Evolutionary conservation across 2,888 invertebrate species (phyloP), one percentile per base, ranked within the genome.

Genomic region (Helleia helle): DNA sequence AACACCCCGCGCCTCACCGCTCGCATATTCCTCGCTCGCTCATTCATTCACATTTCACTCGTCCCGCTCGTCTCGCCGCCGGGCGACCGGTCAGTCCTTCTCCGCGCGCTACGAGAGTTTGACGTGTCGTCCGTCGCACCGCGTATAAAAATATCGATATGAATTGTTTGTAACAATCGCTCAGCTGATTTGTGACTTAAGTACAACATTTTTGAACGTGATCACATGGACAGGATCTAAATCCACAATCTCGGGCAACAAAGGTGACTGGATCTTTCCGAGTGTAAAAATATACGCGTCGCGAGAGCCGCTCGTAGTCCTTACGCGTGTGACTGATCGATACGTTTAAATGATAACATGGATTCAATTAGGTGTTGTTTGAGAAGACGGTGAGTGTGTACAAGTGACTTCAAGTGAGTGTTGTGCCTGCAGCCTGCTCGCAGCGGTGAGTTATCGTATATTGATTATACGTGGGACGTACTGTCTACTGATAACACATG

Each of bases 301-400:
- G 71, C 59, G 68, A 74, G 75, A 66, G 68, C 67, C 71, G 65
- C 62, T n/a, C n/a, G n/a, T n/a, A n/a, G n/a, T n/a, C n/a, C 62
- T 57, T 62, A 71, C 68, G 71, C 74, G 74, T 80, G 80, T 75
- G 74, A 76, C 77, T 79, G 80, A 83, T 84, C 83, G 80, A 84
- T 84, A 83, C 57, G 76, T 83, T 72, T 79, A 77, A 83, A 83
- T 81, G 77, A 79, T 83, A 83, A 79, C 77, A 83, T 79, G 83
- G 71, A 76, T 83, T 81, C 72, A 79, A 80, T 80, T 72, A 77
- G 59, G 71, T 77, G 71, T 67, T 66, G 60, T 70, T 66, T 66
- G 55, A 68, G 70, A 72, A 74, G 71, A 71, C 66, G 55, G 68
- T 75, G 73, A 69, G 62, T 55, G 54, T 55, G 63, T 61, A 59